A percentile compares a stretch with the other conserved stretches of the same genome.
These are phyloP conservation scores for Clarias laeviceps DNA, from an alignment of 2,797 vertebrate genomes.

Conservation along the genomic window DNA sequence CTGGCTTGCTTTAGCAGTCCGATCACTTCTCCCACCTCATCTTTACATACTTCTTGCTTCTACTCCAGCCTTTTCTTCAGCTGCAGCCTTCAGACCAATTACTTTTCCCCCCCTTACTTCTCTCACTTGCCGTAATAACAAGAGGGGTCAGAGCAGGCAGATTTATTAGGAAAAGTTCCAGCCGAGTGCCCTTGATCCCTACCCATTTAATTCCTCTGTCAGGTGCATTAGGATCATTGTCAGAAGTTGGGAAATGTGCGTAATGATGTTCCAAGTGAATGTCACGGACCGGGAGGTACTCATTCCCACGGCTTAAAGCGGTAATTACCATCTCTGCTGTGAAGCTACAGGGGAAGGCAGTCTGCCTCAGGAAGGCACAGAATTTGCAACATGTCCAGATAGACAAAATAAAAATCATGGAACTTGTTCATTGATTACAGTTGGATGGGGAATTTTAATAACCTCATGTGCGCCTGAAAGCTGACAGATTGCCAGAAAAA, in stretches of 20 bases:
- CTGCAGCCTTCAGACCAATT: slow-evolving; percentile 38
- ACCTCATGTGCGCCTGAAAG: slow-evolving; percentile 21
- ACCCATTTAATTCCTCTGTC: slow-evolving; percentile 59
- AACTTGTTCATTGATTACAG: slow-evolving; percentile 49
- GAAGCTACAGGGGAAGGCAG: slow-evolving; percentile 34
- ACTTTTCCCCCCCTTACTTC: slow-evolving; percentile 30
- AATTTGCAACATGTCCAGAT: slow-evolving; percentile 27
- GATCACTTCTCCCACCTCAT: slow-evolving; percentile 39
- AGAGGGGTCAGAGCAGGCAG: slow-evolving; percentile 46
- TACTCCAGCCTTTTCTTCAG: neutral
- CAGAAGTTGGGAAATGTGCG: slow-evolving; percentile 49
- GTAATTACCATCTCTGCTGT: slow-evolving; percentile 42
- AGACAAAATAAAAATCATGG: slow-evolving; percentile 21
- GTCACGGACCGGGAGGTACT: slow-evolving; percentile 37
- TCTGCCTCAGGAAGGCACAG: neutral
- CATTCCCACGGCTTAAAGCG: slow-evolving; percentile 40
- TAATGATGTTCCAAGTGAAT: slow-evolving; percentile 48
- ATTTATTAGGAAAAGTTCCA: slow-evolving; percentile 55
- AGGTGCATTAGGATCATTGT: slow-evolving; percentile 53
- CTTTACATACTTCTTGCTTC: slow-evolving; percentile 26
- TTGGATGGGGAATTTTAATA: slow-evolving; percentile 34
- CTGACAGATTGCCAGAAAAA: slow-evolving; percentile 39
- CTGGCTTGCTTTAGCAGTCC: slow-evolving; percentile 22
- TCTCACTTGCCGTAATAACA: slow-evolving; percentile 43
- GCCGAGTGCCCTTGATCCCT: slow-evolving; percentile 47